Conservation (phyloP, 2,113 vertebrate genomes). For the Zonotrichia leucophrys region DNA sequence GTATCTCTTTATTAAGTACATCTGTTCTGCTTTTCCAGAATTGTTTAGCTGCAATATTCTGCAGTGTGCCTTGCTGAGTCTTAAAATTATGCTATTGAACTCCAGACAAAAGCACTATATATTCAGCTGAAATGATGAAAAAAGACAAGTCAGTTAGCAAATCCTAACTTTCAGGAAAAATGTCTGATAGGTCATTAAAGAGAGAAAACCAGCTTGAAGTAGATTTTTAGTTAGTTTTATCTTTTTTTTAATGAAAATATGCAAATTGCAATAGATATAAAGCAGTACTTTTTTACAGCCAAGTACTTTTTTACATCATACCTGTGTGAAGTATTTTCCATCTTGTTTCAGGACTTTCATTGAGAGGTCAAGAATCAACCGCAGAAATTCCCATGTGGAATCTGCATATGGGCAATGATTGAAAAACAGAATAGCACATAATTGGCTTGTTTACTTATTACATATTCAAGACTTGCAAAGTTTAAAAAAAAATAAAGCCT, state of each 20-base stretch:
- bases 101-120: not conserved
- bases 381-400: slow-evolving; percentile 96
- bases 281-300: not conserved
- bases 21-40: not conserved
- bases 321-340: slow-evolving; percentile 98
- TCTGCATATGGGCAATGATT: slow-evolving; percentile 70
- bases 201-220: not conserved
- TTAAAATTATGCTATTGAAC: not conserved
- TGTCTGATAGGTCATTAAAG: not conserved
- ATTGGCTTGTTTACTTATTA: not conserved
- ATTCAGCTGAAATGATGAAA: not conserved
- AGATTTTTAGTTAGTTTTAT: not conserved
- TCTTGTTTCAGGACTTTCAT: slow-evolving; percentile 92
- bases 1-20: not conserved
- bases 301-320: slow-evolving; percentile 35
- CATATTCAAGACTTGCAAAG: not conserved
- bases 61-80: not conserved
- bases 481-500: not conserved
- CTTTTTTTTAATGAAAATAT: not conserved
- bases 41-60: not conserved
- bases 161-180: not conserved
- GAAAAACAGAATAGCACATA: not conserved
- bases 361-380: slow-evolving; percentile 96
- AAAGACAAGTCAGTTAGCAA: not conserved
- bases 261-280: not conserved